Base-by-base conservation (phyloP, 2,113 vertebrate genomes). In the Pteronura brasiliensis region DNA sequence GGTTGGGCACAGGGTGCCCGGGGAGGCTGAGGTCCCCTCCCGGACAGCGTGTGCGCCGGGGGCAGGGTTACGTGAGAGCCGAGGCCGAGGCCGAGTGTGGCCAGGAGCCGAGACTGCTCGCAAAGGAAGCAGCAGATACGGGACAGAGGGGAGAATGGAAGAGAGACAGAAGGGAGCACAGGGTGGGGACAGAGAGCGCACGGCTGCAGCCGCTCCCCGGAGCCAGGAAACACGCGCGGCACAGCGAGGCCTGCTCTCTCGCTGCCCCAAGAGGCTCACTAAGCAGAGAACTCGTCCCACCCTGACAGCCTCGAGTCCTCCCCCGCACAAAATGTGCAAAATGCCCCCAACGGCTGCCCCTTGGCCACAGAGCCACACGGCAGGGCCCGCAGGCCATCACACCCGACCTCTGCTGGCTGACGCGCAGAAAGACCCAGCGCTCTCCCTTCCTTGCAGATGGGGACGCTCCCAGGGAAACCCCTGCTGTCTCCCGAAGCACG, bases 221-320 rank as follows among this genome's bases (percentile, higher is more conserved):
- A 25, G 11, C 34, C 10, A 0, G 57, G 44, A n/a, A 34, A 31
- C 17, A n/a, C 27, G 7, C 21, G 14, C 3, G 2, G 81, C 3
- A 2, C 7, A 9, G 23, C 47, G 44, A 39, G 92, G 39, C 1
- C 74, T 14, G 23, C 14, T 5, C 25, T 11, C 11, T 18, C 2
- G n/a, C 3, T 6, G 65, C 42, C 52, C 0, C 0, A 0, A 0
- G 47, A 1, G 0, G 52, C 27, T 39, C 44, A 9, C 44, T 23
- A n/a, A 23, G 71, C 8, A 4, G 17, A 82, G 69, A 2, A 1
- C 0, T 3, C 1, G 21, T 5, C 25, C 47, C 80, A 20, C 57
- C 74, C 44, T 3, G 3, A 39, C 7, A 13, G 47, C 44, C 80
- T 80, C 63, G 7, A n/a, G 55, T 18, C 61, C 83, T 55, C 39